Percentiles rank a stretch among this genome's conserved stretches.
These are phyloP conservation scores for Coracopsis vasa DNA, from an alignment of 2,113 vertebrate genomes.

Conservation along the genomic window DNA sequence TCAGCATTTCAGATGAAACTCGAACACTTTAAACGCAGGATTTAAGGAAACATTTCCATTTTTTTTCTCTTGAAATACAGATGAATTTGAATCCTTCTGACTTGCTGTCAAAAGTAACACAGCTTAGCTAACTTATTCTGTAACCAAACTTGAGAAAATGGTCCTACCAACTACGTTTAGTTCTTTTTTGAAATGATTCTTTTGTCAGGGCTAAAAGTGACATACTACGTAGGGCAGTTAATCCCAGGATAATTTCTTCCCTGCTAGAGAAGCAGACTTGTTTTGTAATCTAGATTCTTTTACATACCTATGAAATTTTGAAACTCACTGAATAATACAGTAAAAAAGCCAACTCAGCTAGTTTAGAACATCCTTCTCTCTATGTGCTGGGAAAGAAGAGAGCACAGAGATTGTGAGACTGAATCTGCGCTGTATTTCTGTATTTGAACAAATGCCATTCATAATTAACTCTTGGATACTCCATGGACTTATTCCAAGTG, in stretches of 20 bases:
- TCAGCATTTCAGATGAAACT: background rate
- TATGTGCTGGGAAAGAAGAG: background rate
- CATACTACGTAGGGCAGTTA: background rate
- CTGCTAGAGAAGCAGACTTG: background rate
- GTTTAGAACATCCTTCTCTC: background rate
- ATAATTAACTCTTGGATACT: background rate
- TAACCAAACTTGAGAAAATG: background rate
- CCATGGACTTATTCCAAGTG: background rate
- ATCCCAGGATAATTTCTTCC: background rate
- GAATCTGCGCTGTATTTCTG: rapidly evolving
- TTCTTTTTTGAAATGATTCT: background rate
- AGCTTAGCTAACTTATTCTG: background rate
- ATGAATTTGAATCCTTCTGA: background rate
- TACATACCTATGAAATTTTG: background rate
- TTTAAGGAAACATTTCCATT: background rate
- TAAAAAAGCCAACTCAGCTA: background rate
- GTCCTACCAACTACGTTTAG: background rate
- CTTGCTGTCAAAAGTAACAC: background rate
- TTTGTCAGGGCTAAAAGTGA: background rate
- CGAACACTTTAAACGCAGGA: background rate
- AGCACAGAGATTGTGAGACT: background rate
- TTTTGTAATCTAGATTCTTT: background rate
- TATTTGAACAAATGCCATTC: background rate
- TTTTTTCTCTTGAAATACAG: background rate
- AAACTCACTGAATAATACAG: background rate